Evolutionary conservation across 2,888 invertebrate species (phyloP), one percentile per base, ranked within the genome.

Genomic region (Thera britannica): DNA sequence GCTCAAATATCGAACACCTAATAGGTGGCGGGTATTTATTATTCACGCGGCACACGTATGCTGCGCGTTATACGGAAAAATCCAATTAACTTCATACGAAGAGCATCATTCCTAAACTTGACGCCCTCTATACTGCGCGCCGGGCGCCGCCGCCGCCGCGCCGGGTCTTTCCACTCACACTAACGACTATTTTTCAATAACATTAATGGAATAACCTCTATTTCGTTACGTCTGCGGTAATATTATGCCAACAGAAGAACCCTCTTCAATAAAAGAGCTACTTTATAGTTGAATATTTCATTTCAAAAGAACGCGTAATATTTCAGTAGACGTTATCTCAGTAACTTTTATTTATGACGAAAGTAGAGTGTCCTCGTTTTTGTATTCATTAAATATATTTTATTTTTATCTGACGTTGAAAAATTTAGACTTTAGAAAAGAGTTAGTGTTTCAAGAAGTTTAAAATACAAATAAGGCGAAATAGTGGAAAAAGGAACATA

Each of bases 41-140:
- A 91, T 90, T 88, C 89, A 89, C 83, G 82, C 87, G 79, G 84
- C 83, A 83, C 88, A 87, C 90, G 88, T 88, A 80, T 84, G 79
- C 81, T 77, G 77, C 87, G 86, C 80, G 87, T 86, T 87, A 90
- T 89, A 91, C 88, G 90, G 90, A 90, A 91, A 90, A 92, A 92
- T 91, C 90, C 90, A 92, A 92, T 92, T 91, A 91, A 90, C 87
- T 90, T 82, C 89, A 88, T 88, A 86, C 86, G 89, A 86, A 86
- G 86, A 86, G 88, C 83, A 82, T 84, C 83, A 83, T 83, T 83
- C 84, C 83, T 78, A 76, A 84, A 86, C 83, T 80, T 80, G 80
- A 79, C 82, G 78, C 79, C 77, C 77, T 52, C 76, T 67, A 74
- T 23, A 23, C 23, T 23, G 23, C 23, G 23, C 23, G 23, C 23